Evolutionary conservation across 2,888 invertebrate species (phyloP), one percentile per base, ranked within the genome.

Genomic region (Drosophila borealis): DNA sequence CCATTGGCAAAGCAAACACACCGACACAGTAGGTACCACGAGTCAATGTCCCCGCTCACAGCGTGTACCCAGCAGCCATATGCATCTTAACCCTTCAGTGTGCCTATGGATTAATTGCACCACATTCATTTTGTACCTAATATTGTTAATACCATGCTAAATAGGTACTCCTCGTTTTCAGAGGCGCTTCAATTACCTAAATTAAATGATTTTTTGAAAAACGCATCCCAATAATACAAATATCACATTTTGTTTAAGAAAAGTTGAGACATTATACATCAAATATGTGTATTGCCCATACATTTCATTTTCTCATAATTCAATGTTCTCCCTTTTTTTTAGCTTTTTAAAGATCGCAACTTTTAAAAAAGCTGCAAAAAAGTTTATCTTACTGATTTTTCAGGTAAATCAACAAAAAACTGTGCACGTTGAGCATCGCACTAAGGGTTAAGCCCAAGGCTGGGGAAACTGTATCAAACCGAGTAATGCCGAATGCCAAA

Each of bases 371-470:
- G 33, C 6, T 29, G 14, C 29, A 48, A 3, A 1, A 33, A 33
- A n/a, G 29, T 2, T 29, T 1, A 29, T 8, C 8, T 2, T 8
- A 29, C 29, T 2, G 29, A 29, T 0, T 8, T 29, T 29, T 2
- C 8, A 29, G 8, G 29, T 29, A 6, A 25, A 25, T 25, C 25
- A 25, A 1, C 25, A 25, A 25, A 25, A 17, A 17, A 17, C 1
- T 10, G 1, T 9, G 5, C 14, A 21, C 11, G 17, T 19, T 14
- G 5, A 42, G 21, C 5, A 33, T 19, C 14, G 21, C 37, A 44
- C 25, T 36, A 61, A 61, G 74, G 74, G 78, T 78, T 75, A 75
- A 74, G 4, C 10, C 21, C 25, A 34, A 17, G 34, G 41, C 19
- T 33, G 37, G 29, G 39, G 56, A 19, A 56, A 76, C 55, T 71